A percentile compares a stretch with the other conserved stretches of the same genome.
These are phyloP conservation scores for Acheta domesticus DNA, from an alignment of 2,888 invertebrate genomes.

Conservation along the genomic window DNA sequence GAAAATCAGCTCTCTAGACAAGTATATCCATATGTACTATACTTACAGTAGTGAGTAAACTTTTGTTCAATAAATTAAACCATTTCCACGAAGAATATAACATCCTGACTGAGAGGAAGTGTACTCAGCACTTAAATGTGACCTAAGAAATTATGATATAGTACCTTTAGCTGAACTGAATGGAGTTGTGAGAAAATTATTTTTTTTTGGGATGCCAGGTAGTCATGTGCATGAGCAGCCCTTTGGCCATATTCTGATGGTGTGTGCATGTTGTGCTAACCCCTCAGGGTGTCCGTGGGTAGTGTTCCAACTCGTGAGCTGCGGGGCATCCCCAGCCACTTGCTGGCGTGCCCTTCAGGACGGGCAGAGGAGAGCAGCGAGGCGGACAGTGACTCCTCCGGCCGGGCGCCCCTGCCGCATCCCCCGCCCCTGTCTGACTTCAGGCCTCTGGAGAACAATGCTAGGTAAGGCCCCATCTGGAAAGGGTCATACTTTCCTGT, in stretches of 20 bases:
- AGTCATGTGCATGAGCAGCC: too few relatives aligned
- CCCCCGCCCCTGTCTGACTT: conserved; percentile 38
- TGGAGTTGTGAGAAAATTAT: too few relatives aligned
- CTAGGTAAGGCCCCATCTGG: conserved; percentile 38
- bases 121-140: too few relatives aligned
- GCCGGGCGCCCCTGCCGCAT: conserved; percentile 36
- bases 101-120: too few relatives aligned
- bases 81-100: too few relatives aligned
- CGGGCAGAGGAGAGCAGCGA: conserved; percentile 39
- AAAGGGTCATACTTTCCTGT: not conserved
- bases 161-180: too few relatives aligned
- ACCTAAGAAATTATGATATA: too few relatives aligned
- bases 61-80: too few relatives aligned
- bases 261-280: not conserved
- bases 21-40: too few relatives aligned
- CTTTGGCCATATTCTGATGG: not conserved
- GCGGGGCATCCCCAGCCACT: conserved; percentile 40
- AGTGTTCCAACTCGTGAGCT: conserved; percentile 26
- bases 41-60: too few relatives aligned
- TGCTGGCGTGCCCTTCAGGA: conserved; percentile 38
- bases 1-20: too few relatives aligned
- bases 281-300: conserved; percentile 21
- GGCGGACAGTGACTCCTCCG: conserved; percentile 38
- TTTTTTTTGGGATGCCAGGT: too few relatives aligned
- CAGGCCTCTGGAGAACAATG: conserved; percentile 41